phyloP scores from a whole-genome alignment of 2,797 vertebrate species.

The Telmatherina bonti region DNA sequence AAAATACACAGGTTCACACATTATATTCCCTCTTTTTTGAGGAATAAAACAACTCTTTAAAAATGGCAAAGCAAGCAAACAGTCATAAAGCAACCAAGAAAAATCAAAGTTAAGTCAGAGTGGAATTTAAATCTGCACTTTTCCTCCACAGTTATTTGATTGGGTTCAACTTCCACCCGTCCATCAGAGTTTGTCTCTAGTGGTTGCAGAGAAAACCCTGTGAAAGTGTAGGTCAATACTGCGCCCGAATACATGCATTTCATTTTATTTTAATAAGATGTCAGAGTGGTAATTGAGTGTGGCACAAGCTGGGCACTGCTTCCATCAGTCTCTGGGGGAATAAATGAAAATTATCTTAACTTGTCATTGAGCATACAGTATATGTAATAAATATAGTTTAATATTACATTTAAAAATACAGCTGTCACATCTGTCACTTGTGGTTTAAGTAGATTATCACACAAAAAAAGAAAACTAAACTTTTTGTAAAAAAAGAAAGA shows the following conservation, averaged over 20 bases:
- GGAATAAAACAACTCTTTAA: neutral
- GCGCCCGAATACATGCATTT: conserved; percentile 46
- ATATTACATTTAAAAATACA: conserved; percentile 26
- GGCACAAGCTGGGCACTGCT: conserved; percentile 26
- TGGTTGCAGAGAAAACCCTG: conserved; percentile 18
- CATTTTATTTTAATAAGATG: conserved; percentile 63
- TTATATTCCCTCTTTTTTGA: too few species aligned
- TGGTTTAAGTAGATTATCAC: conserved; percentile 18
- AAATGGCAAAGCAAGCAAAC: conserved; percentile 1
- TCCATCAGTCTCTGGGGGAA: conserved; percentile 25
- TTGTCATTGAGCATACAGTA: conserved; percentile 20
- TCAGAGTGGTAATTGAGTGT: conserved; percentile 51
- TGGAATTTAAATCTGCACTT: conserved; percentile 1
- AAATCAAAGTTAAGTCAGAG: neutral
- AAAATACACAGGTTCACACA: neutral
- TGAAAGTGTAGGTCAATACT: conserved; percentile 38
- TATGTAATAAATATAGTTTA: conserved; percentile 16
- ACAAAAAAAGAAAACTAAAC: neutral
- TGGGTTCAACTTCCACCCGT: conserved; percentile 21
- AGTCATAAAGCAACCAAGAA: neutral
- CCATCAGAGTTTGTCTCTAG: conserved; percentile 26
- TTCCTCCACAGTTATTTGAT: conserved; percentile 40
- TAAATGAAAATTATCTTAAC: conserved; percentile 28
- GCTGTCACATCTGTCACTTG: neutral
- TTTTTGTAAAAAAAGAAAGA: neutral